A percentile compares a stretch with the other conserved stretches of the same genome.
Evolutionary conservation across 92 coral and sea anemone species (phyloP).

Genomic region (Actinernus sp.): DNA sequence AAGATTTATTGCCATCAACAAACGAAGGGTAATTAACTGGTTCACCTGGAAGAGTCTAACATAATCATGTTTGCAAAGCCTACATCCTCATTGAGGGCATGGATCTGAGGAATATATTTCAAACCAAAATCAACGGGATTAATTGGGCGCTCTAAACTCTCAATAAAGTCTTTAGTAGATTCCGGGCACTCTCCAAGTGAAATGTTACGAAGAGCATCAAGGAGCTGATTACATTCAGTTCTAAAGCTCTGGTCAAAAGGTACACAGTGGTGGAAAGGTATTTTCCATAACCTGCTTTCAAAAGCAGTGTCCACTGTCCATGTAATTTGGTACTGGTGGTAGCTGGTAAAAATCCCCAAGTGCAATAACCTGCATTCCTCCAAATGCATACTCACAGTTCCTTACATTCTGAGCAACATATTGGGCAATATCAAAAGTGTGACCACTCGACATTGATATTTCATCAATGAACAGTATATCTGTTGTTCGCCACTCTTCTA

Average conservation of each 20-base stretch:
- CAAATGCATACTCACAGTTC: conserved; percentile 26
- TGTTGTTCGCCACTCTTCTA: conserved; percentile 38
- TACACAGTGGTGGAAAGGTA: conserved; percentile 45
- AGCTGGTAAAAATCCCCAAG: conserved; percentile 67
- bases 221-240: conserved; percentile 25
- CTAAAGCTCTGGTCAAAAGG: conserved; percentile 31
- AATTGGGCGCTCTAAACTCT: conserved; percentile 30
- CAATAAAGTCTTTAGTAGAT: conserved; percentile 9
- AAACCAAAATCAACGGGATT: conserved; percentile 38
- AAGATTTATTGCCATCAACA: conserved; percentile 35
- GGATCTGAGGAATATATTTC: conserved; percentile 42
- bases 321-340: conserved; percentile 49
- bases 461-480: conserved; percentile 64
- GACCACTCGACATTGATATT: conserved; percentile 48
- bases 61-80: conserved; percentile 29
- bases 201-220: conserved; percentile 25
- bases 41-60: conserved; percentile 34
- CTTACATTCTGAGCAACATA: conserved; percentile 28
- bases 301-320: conserved; percentile 41
- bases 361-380: conserved; percentile 65
- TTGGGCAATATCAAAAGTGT: conserved; percentile 32
- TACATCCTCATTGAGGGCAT: conserved; percentile 54
- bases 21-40: conserved; percentile 13
- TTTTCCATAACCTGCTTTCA: conserved; percentile 35
- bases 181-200: neutral